A percentile compares a stretch with the other conserved stretches of the same genome.
Evolutionary conservation across 2,113 vertebrate genomes (phyloP).

Genomic region (Delphinapterus leucas): DNA sequence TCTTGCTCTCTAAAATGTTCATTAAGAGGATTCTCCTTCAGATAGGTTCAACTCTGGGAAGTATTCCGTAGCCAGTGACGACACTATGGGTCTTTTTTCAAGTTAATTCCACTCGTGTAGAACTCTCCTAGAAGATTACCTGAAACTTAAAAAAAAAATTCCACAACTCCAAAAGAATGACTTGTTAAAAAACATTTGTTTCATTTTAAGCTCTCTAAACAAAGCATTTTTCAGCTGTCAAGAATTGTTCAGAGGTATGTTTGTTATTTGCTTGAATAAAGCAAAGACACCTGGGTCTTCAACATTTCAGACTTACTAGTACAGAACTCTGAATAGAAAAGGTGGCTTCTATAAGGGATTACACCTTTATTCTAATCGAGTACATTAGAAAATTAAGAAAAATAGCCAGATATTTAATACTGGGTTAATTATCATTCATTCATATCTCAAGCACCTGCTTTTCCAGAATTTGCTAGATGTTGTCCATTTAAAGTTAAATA

Average conservation of each 20-base stretch:
- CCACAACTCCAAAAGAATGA: neutral
- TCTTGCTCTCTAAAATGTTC: neutral
- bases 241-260: neutral
- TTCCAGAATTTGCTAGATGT: neutral
- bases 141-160: neutral
- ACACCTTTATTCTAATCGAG: neutral
- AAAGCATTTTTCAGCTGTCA: neutral
- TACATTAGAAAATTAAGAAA: constrained; percentile 28
- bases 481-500: neutral
- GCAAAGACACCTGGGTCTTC: neutral
- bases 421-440: neutral
- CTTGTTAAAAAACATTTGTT: neutral
- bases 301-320: neutral
- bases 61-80: neutral
- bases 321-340: neutral
- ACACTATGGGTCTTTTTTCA: neutral
- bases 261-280: neutral
- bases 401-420: neutral
- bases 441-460: neutral
- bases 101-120: neutral
- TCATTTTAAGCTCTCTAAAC: constrained; percentile 2
- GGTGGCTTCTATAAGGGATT: neutral
- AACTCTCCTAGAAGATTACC: neutral
- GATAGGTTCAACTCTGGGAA: neutral
- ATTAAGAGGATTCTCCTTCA: neutral